Percentiles rank a stretch among this genome's conserved stretches.
Evolutionary conservation across 2,113 vertebrate genomes (phyloP).

Genomic region (Stomatorhinus ivindoensis): DNA sequence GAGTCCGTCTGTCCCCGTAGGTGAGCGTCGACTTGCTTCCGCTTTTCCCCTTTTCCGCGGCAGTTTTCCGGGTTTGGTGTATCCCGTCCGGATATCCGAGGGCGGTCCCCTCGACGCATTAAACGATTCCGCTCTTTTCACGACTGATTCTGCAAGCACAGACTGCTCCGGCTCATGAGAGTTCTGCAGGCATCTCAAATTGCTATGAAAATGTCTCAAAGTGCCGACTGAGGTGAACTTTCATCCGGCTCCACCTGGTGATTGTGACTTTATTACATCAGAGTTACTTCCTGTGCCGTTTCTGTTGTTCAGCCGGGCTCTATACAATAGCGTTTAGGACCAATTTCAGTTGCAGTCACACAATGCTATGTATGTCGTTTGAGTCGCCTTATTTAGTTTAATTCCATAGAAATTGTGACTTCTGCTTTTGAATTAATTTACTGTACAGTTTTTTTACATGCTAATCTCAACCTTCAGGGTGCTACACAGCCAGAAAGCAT

Average conservation of each 20-base stretch:
- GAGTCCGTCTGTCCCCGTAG: neutral
- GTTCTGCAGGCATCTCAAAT: neutral
- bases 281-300: neutral
- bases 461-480: neutral
- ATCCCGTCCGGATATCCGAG: neutral
- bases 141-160: neutral
- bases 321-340: neutral
- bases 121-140: neutral
- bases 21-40: neutral
- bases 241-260: neutral
- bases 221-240: neutral
- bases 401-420: neutral
- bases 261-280: neutral
- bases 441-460: neutral
- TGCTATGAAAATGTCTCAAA: neutral
- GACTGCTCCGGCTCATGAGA: neutral
- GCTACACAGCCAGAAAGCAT: neutral
- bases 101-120: neutral
- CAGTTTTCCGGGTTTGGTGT: neutral
- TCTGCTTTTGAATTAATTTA: neutral
- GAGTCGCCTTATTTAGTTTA: neutral
- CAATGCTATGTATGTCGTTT: neutral
- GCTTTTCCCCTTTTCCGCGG: neutral
- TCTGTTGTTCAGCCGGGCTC: neutral
- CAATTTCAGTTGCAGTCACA: neutral